Base-by-base conservation (phyloP, 2,797 vertebrate species). In the Carcharodon carcharias region DNA sequence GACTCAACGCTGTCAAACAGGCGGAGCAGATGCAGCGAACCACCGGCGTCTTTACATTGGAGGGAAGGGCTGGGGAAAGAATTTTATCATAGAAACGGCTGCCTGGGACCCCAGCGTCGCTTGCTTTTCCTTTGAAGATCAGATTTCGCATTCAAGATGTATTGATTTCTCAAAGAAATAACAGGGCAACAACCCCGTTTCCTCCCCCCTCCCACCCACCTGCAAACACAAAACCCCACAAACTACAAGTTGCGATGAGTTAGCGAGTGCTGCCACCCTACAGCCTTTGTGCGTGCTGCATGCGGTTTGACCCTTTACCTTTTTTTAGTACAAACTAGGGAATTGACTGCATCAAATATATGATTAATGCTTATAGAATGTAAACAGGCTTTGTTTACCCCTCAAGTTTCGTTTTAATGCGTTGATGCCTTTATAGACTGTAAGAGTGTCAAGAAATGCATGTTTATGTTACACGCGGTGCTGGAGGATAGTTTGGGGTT, bases 101-200 rank as follows among this genome's bases (percentile, higher is more conserved):
- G 40, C 23, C 40, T 4, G 9, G 91, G 63, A 67, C 21, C 28
- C 63, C 91, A 45, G n/a, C 61, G n/a, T 93, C 91, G 63, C n/a
- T 67, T 93, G 63, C 91, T 45, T 9, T 67, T 0, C 45, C 21
- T 65, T 40, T 67, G 61, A n/a, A 93, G 63, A 67, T 93, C 63
- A 54, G 91, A 93, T 93, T 67, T 93, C 61, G n/a, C 61, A 26
- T 93, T 67, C 61, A 45, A 65, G 61, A 63, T 92, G 89, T 63
- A 58, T 65, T 63, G 61, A 67, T 67, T 65, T 2, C 91, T 93
- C 7, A 93, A 65, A 65, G 7, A 93, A 65, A 45, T 21, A 18
- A 85, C n/a, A 93, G n/a, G 45, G 35, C 89, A 92, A 63, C 31
- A 63, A 7, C 31, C 89, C 4, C 4, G 5, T 35, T 40, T 40